Conservation (phyloP, 2,797 vertebrate species). For the Onychomys torridus region DNA sequence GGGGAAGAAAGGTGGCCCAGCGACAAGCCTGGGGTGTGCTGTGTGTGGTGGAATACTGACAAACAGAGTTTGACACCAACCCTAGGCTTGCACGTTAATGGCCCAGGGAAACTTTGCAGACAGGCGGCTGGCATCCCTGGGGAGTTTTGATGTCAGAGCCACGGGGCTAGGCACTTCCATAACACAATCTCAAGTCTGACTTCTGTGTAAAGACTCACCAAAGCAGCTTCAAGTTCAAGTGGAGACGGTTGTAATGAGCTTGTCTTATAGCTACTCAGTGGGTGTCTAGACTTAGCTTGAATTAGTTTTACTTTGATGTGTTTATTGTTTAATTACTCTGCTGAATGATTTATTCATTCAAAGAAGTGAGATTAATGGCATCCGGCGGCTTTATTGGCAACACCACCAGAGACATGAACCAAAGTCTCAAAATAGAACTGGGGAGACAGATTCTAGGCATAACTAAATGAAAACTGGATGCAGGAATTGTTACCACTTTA, state of each 20-base stretch:
- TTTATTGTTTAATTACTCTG: conserved; percentile 80
- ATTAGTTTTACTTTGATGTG: conserved; percentile 71
- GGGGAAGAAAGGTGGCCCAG: background rate
- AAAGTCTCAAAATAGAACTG: conserved; percentile 72
- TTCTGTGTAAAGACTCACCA: background rate
- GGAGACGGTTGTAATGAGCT: conserved; percentile 63
- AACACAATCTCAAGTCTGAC: conserved; percentile 13
- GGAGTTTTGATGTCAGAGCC: conserved; percentile 48
- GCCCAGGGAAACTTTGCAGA: background rate
- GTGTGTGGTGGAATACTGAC: background rate
- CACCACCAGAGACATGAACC: conserved; percentile 57
- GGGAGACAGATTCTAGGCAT: conserved; percentile 68
- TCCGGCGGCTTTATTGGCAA: conserved; percentile 61
- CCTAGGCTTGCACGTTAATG: background rate
- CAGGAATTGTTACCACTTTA: conserved; percentile 33
- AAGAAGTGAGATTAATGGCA: conserved; percentile 77
- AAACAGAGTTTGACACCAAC: background rate
- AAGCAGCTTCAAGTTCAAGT: conserved; percentile 33
- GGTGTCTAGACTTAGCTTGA: conserved; percentile 76
- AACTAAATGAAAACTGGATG: conserved; percentile 14
- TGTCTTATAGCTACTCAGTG: conserved; percentile 59
- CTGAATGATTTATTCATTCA: conserved; percentile 74
- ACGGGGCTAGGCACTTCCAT: background rate
- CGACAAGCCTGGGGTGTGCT: background rate
- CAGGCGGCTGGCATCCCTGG: background rate